Percentiles rank a stretch among this genome's conserved stretches.
Evolutionary conservation across 2,113 vertebrate genomes (phyloP).

Genomic region (Stegastes partitus): DNA sequence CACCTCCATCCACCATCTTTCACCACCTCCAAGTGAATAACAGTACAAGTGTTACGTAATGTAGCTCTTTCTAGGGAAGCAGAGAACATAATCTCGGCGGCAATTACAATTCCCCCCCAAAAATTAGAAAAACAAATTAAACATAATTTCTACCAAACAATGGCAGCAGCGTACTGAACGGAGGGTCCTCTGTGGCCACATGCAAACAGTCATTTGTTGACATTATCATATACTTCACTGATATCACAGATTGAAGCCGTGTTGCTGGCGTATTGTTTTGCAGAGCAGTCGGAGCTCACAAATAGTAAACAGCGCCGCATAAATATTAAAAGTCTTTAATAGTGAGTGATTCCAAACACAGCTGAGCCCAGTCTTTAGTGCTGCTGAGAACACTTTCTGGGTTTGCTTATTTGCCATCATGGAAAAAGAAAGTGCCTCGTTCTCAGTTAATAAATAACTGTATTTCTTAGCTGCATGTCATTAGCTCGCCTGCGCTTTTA

Average conservation of each 20-base stretch:
- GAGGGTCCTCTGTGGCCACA: not conserved
- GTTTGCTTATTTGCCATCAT: conserved; percentile 28
- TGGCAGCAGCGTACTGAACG: not conserved
- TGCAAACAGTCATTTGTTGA: too few relatives aligned
- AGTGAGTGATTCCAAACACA: conserved; percentile 13
- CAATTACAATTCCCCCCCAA: conserved; percentile 19
- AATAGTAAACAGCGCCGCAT: conserved; percentile 19
- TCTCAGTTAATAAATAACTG: conserved; percentile 57
- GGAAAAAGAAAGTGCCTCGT: conserved; percentile 43
- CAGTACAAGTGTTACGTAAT: conserved; percentile 1
- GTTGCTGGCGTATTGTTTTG: not conserved
- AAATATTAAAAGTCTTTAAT: conserved; percentile 12
- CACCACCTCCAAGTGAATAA: not conserved
- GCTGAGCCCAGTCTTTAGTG: conserved; percentile 14
- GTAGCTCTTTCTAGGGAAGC: not conserved
- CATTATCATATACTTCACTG: too few relatives aligned
- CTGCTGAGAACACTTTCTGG: not conserved
- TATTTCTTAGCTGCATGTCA: conserved; percentile 25
- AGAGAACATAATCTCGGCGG: conserved; percentile 11
- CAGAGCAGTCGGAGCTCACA: not conserved
- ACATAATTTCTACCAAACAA: not conserved
- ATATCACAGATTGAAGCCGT: too few relatives aligned
- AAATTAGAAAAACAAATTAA: conserved; percentile 37
- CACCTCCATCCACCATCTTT: not conserved
- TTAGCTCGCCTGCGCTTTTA: not conserved